Conservation (phyloP, 1,140 invertebrate species). For the Gonioctena quinquepunctata region DNA sequence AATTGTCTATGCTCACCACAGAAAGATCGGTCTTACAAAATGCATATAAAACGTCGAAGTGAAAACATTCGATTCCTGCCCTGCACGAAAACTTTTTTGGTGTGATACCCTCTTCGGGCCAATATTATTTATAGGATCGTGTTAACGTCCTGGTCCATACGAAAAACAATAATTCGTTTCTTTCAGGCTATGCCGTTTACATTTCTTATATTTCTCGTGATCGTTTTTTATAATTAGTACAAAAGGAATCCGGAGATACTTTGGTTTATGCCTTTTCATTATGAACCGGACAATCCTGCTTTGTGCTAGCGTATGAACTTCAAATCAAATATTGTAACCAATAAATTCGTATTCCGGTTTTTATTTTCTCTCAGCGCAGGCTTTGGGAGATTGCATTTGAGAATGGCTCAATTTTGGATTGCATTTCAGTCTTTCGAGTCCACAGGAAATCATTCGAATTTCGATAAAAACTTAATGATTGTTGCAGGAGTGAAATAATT, state of each 20-base stretch:
- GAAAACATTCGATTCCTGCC: neutral
- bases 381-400: neutral
- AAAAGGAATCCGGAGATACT: conserved; percentile 16
- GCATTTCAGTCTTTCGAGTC: too few relatives aligned
- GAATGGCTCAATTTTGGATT: too few relatives aligned
- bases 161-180: conserved; percentile 40
- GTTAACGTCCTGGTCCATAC: conserved; percentile 39
- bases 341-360: neutral
- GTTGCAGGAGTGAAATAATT: too few relatives aligned
- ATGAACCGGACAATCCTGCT: neutral
- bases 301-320: neutral
- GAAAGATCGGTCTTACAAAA: too few relatives aligned
- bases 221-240: conserved; percentile 37
- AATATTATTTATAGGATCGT: conserved; percentile 42
- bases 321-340: neutral
- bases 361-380: neutral
- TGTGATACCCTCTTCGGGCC: conserved; percentile 29
- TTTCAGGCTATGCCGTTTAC: conserved; percentile 29
- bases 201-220: conserved; percentile 29
- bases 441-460: too few relatives aligned
- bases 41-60: too few relatives aligned
- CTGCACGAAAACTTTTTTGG: conserved; percentile 15
- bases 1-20: too few relatives aligned
- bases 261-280: conserved; percentile 2
- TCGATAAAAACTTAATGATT: too few relatives aligned